Base-by-base conservation (phyloP, 2,797 vertebrate genomes). In the Hypotaenidia philippensis region DNA sequence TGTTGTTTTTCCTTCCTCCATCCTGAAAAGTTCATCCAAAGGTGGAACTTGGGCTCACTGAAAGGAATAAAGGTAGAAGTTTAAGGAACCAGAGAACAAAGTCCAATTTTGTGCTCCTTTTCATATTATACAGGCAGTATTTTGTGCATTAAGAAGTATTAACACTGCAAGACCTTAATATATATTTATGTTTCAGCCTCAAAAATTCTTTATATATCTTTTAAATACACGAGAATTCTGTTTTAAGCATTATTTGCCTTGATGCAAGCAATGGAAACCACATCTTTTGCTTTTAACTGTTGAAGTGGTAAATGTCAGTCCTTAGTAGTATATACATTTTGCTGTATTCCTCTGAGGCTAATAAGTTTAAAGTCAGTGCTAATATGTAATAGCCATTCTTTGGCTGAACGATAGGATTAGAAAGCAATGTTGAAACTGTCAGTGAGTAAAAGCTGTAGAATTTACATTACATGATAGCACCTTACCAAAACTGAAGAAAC, bases 341-440 rank as follows among this genome's bases (percentile, higher is more conserved):
- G 52, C 22, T 74, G 44, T 91, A 77, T 76, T 89, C 68, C 70
- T 85, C 55, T 49, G 65, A 90, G 82, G 49, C 27, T 88, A 90
- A 38, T 31, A 82, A 91, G 70, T 85, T 88, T 65, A 64, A 92
- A 97, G 91, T 57, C 89, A 91, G 45, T 83, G 41, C 18, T 91
- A 83, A 74, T 76, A 78, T 31, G 21, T 92, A 94, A 68, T 53
- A 71, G n/a, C 38, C 78, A 74, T 89, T 94, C 82, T 90, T 88
- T 65, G 63, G 68, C 61, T 95, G 83, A 93, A 95, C 96, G 60
- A 89, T 38, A 36, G 61, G 74, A 79, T 94, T 92, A 96, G 69
- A 85, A 93, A 85, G 44, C 70, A 96, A 56, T 65, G 71, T 53
- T 93, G 68, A 88, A 96, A 89, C 52, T 90, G 79, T 70, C 79